Conservation (phyloP, 1,140 invertebrate genomes). For the Rhagoletis pomonella region DNA sequence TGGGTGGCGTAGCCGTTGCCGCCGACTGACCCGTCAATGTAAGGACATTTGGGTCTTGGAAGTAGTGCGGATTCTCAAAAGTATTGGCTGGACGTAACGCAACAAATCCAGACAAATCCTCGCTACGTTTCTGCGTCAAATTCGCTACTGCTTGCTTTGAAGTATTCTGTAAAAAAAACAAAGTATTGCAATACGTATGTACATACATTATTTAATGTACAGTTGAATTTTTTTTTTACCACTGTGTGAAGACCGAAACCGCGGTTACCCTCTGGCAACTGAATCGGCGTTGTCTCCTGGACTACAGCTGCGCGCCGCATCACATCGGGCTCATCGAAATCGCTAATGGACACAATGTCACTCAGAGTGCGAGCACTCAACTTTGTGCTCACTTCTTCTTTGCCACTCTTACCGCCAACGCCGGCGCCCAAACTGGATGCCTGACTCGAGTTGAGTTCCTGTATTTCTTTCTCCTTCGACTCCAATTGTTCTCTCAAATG, state of each 20-base stretch:
- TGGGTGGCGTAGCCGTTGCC: constrained; percentile 62
- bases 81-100: constrained; percentile 65
- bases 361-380: constrained; percentile 79
- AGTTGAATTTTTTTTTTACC: constrained; percentile 60
- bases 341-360: constrained; percentile 82
- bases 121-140: constrained; percentile 69
- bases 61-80: constrained; percentile 71
- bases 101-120: constrained; percentile 67
- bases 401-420: constrained; percentile 59
- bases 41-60: constrained; percentile 64
- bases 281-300: constrained; percentile 62
- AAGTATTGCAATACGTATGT: neutral
- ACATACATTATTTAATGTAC: neutral
- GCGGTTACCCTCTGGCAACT: constrained; percentile 62
- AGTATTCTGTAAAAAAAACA: constrained; percentile 60
- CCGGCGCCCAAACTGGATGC: constrained; percentile 38
- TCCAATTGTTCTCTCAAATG: constrained; percentile 76
- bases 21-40: constrained; percentile 62
- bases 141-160: constrained; percentile 70
- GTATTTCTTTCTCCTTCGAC: constrained; percentile 66
- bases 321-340: constrained; percentile 79
- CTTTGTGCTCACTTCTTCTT: constrained; percentile 73
- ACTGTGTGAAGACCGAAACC: constrained; percentile 67
- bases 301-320: constrained; percentile 75
- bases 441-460: constrained; percentile 59